Evolutionary conservation across 1,140 invertebrate species (phyloP), one percentile per base, ranked within the genome.

Genomic region (Drosophila tsacasi): DNA sequence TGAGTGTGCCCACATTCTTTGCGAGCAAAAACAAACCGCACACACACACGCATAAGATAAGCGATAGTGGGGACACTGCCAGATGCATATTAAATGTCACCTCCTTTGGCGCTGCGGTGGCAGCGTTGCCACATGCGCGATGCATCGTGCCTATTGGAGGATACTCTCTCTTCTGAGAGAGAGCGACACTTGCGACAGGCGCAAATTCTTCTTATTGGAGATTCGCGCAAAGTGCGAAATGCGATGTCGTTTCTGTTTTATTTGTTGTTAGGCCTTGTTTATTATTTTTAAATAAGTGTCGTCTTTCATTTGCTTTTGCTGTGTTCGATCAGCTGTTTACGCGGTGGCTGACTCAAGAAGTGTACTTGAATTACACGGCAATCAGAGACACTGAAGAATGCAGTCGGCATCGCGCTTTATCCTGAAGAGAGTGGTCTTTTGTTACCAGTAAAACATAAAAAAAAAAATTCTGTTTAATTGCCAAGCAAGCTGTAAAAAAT

Each of bases 311-410:
- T 19, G 15, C 10, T 23, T 27, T 13, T 39, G 23, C 44, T 42
- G 40, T 46, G 64, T 46, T 63, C 59, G 59, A 69, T 77, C 74
- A 76, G 65, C 74, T 78, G 76, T 76, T 76, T 77, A 63, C 30
- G 35, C 32, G 6, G 12, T 30, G 15, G 15, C 19, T 10, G 9
- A 39, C 25, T 19, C 17, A 47, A 61, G 57, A 67, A 47, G 17
- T 9, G 19, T 27, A 59, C 25, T 60, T 42, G 27, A 44, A 60
- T 65, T 60, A 40, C 61, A n/a, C 61, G 25, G 7, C 54, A 23
- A 42, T 19, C 54, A 44, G 37, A 35, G n/a, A 64, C 32, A 58
- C n/a, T 64, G 19, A 8, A 15, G 52, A 65, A 42, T 40, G 37
- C 35, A 21, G 27, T 8, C 30, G 52, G 44, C 39, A 15, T n/a